A percentile compares a stretch with the other conserved stretches of the same genome.
Conservation (phyloP, 2,888 invertebrate genomes). For the Bombyx huttoni region DNA sequence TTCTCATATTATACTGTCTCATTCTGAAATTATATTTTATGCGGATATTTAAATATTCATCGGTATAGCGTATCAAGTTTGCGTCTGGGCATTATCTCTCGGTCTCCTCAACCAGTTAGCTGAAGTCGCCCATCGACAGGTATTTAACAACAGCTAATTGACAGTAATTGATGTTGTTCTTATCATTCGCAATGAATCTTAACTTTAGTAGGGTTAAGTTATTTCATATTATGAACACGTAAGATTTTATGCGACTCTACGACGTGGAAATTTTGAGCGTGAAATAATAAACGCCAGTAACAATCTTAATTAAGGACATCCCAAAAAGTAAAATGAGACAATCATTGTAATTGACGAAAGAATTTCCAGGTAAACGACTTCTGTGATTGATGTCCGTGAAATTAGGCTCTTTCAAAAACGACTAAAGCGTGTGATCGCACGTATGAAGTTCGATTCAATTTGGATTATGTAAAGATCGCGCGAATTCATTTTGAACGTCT, state of each 20-base stretch:
- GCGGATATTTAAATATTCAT: no score
- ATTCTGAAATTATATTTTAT: no score
- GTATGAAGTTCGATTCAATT: not conserved
- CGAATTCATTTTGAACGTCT: not conserved
- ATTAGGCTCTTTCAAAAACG: constrained; percentile 48
- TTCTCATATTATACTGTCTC: constrained; percentile 8
- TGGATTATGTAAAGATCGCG: not conserved
- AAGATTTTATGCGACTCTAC: not conserved
- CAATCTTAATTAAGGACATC: not conserved
- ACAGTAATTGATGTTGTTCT: not conserved
- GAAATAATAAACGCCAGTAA: not conserved
- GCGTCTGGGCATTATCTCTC: not conserved
- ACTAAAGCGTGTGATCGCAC: constrained; percentile 24
- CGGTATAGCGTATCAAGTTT: not conserved
- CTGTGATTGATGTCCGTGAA: constrained; percentile 62
- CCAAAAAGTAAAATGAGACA: constrained; percentile 40
- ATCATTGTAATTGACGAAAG: constrained; percentile 45
- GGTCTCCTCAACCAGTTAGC: not conserved
- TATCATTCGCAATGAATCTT: not conserved
- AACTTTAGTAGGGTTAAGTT: not conserved
- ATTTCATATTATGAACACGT: not conserved
- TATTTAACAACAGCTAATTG: not conserved
- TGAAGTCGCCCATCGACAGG: not conserved
- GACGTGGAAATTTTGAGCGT: not conserved
- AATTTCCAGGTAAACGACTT: constrained; percentile 54